Evolutionary conservation across 2,797 vertebrate genomes (phyloP).

Genomic region (Dallia pectoralis): DNA sequence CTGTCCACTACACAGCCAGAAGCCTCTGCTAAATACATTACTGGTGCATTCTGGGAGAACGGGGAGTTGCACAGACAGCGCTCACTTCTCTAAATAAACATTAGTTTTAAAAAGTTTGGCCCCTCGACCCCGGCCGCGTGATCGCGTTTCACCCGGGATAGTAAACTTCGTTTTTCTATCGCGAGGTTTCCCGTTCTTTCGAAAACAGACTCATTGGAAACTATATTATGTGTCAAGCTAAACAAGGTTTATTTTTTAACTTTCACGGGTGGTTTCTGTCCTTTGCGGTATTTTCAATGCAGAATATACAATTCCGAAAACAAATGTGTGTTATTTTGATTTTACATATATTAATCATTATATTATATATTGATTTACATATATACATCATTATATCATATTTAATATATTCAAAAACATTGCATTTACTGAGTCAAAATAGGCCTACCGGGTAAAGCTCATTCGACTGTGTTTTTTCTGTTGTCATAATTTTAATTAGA

Average conservation of each 20-base stretch:
- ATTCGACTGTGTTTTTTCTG: background rate
- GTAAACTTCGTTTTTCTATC: slow-evolving; percentile 78
- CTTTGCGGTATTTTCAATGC: slow-evolving; percentile 33
- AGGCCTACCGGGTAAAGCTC: background rate
- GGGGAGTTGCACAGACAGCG: slow-evolving; percentile 88
- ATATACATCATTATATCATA: slow-evolving; percentile 19
- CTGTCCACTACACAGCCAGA: slow-evolving; percentile 18
- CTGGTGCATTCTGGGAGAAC: slow-evolving; percentile 78
- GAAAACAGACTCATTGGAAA: slow-evolving; percentile 68
- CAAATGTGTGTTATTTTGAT: slow-evolving; percentile 38
- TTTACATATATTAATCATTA: slow-evolving; percentile 29
- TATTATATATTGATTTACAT: slow-evolving; percentile 32
- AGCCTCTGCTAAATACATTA: slow-evolving; percentile 89
- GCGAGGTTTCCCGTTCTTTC: slow-evolving; percentile 59
- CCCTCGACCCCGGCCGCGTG: slow-evolving; percentile 85
- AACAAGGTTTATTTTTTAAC: slow-evolving; percentile 69
- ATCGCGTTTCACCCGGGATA: slow-evolving; percentile 87
- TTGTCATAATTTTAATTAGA: no score
- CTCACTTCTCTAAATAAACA: slow-evolving; percentile 99
- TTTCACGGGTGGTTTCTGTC: slow-evolving; percentile 37
- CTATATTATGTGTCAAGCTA: slow-evolving; percentile 62
- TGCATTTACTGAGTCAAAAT: background rate
- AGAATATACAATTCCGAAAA: slow-evolving; percentile 42
- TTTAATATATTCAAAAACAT: background rate
- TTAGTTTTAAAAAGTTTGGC: slow-evolving; percentile 99